Evolutionary conservation across 2,797 vertebrate species (phyloP).

Genomic region (Gallirallus australis): DNA sequence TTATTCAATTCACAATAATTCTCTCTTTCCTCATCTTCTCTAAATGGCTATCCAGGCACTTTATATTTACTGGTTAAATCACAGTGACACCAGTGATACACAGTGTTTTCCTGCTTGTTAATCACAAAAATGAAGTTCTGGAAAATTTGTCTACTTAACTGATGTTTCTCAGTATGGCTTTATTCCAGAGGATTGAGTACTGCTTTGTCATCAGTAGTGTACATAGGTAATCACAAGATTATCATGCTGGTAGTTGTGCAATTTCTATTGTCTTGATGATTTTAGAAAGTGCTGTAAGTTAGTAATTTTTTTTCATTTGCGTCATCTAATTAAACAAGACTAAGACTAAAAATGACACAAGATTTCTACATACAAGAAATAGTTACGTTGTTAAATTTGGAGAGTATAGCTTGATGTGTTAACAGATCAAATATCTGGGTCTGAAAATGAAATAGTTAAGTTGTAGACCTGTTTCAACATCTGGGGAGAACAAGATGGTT

Average conservation of each 20-base stretch:
- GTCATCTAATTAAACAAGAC: not conserved
- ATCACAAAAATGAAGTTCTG: not conserved
- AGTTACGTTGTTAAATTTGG: not conserved
- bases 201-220: not conserved
- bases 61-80: not conserved
- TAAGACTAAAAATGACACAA: not conserved
- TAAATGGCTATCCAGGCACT: not conserved
- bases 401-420: not conserved
- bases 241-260: not conserved
- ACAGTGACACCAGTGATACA: not conserved
- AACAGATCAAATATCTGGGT: not conserved
- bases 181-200: not conserved
- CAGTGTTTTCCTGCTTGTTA: not conserved
- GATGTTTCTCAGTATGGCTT: not conserved
- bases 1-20: not conserved
- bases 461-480: slow-evolving; percentile 36
- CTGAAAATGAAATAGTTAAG: slow-evolving; percentile 36
- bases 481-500: slow-evolving; percentile 35
- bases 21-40: not conserved
- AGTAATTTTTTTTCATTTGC: not conserved
- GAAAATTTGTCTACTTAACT: not conserved
- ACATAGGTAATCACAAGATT: not conserved
- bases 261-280: not conserved
- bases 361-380: not conserved
- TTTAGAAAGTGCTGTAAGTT: not conserved